Evolutionary conservation across 2,113 vertebrate species (phyloP).

Genomic region (Mellivora capensis): DNA sequence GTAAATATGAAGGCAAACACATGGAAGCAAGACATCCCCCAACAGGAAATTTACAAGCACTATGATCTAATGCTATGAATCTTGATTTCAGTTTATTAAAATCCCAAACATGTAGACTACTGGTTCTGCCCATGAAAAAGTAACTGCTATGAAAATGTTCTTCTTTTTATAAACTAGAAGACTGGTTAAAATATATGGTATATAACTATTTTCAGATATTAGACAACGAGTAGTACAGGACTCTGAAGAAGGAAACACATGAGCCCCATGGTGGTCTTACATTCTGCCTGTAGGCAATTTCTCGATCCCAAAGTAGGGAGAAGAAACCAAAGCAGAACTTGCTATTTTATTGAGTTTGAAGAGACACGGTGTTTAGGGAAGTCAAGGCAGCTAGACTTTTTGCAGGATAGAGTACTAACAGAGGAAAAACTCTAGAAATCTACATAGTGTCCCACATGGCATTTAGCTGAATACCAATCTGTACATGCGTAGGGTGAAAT

Average conservation of each 20-base stretch:
- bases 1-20: not conserved
- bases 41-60: not conserved
- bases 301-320: not conserved
- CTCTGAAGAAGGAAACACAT: conserved; percentile 1
- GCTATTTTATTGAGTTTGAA: not conserved
- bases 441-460: not conserved
- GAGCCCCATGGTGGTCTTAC: not conserved
- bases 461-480: not conserved
- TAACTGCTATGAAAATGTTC: not conserved
- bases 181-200: conserved; percentile 19
- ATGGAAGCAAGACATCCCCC: not conserved
- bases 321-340: not conserved
- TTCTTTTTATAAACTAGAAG: not conserved
- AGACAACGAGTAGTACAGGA: not conserved
- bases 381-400: not conserved
- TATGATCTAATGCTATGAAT: not conserved
- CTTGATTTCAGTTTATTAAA: conserved; percentile 36
- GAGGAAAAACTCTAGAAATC: not conserved
- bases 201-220: conserved; percentile 21
- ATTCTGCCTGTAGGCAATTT: not conserved
- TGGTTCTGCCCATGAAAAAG: not conserved
- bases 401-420: not conserved
- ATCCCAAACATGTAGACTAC: not conserved
- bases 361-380: not conserved
- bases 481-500: not conserved